Evolutionary conservation across 2,888 invertebrate genomes (phyloP).

Genomic region (Crepidodera aurea): DNA sequence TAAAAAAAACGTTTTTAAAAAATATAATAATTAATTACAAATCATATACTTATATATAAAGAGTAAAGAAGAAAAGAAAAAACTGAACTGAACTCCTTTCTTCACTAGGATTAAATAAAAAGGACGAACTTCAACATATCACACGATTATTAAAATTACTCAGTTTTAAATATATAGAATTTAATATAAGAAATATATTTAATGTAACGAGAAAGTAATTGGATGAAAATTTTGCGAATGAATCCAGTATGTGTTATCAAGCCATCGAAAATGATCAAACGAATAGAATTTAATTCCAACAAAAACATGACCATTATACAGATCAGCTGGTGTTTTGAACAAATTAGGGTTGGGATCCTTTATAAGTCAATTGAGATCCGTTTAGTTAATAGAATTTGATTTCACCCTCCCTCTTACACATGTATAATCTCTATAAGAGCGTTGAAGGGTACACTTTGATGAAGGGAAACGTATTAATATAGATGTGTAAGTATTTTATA

Average conservation of each 20-base stretch:
- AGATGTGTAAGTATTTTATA: neutral
- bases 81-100: too few relatives aligned
- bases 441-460: neutral
- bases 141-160: too few relatives aligned
- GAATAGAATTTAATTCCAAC: constrained; percentile 34
- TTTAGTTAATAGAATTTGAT: constrained; percentile 48
- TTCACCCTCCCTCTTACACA: constrained; percentile 27
- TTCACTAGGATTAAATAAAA: too few relatives aligned
- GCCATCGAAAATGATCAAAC: constrained; percentile 34
- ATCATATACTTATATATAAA: too few relatives aligned
- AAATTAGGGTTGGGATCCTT: constrained; percentile 45
- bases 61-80: too few relatives aligned
- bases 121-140: too few relatives aligned
- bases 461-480: neutral
- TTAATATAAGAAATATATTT: too few relatives aligned
- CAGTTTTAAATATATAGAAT: too few relatives aligned
- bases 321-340: constrained; percentile 42
- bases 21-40: neutral
- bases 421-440: neutral
- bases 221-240: neutral
- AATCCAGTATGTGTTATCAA: constrained; percentile 15
- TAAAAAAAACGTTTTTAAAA: too few relatives aligned
- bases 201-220: neutral
- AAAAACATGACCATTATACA: constrained; percentile 37
- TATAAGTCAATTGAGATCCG: constrained; percentile 48